Base-by-base conservation (phyloP, 2,888 invertebrate species). In the Parochlus steinenii region DNA sequence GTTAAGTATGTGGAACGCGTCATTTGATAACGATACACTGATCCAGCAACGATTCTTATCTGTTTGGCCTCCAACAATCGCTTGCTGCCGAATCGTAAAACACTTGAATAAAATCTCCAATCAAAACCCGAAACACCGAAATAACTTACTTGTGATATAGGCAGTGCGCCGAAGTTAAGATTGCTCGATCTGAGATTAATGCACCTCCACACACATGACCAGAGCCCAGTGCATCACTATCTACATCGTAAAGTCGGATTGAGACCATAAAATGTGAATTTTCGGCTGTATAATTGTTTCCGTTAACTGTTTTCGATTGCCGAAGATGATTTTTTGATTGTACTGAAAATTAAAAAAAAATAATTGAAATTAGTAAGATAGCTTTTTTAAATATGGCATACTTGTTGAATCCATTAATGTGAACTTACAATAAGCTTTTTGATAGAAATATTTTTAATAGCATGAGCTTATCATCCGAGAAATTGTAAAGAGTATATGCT, bases 91-190 rank as follows among this genome's bases (percentile, higher is more conserved):
- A 17, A 28, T 11, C 6, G 6, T 28, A 15, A 3, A 10, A n/a
- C n/a, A n/a, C n/a, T n/a, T n/a, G n/a, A n/a, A n/a, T n/a, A n/a
- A n/a, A n/a, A n/a, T n/a, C n/a, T n/a, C n/a, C n/a, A n/a, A n/a
- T n/a, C n/a, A n/a, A n/a, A n/a, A n/a, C n/a, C n/a, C n/a, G n/a
- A n/a, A n/a, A n/a, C n/a, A 15, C 16, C n/a, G 18, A 17, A 12
- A 30, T 14, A 5, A 27, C 10, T 33, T 28, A 34, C 34, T 34
- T 27, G 12, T 28, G 34, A 34, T 34, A 28, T 15, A 34, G 28
- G 18, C 34, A 34, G n/a, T 27, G 16, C 2, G 34, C 34, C 4
- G 28, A 16, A 14, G 34, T 34, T 8, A 34, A 27, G 6, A 28
- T 23, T 20, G 22, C 15, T 20, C 22, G 27, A 7, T 17, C 3